Evolutionary conservation across 2,888 invertebrate species (phyloP), one percentile per base, ranked within the genome.

Genomic region (Phanerotoma sp.): DNA sequence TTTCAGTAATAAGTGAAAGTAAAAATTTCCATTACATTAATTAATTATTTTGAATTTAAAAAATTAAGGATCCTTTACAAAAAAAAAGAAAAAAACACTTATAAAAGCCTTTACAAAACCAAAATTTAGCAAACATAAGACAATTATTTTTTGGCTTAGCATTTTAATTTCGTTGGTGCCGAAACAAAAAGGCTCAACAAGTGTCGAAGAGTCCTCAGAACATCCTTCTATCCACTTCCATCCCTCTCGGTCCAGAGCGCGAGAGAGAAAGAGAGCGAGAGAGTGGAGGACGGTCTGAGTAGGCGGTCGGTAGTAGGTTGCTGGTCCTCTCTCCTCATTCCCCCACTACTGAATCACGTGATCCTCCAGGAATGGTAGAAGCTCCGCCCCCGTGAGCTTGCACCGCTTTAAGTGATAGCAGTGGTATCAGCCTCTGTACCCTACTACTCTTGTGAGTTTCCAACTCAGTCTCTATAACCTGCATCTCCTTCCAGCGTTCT

Each of bases 351-450:
- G 22, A 40, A 51, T 51, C 62, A 59, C 58, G 56, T 56, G 59
- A 51, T 40, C 45, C 30, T 28, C 18, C 30, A 52, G 37, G 54
- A 61, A 65, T 69, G 64, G 65, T 50, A 51, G 71, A 72, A 67
- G 65, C 74, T 66, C 72, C 70, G 78, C 74, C 67, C 82, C 82
- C 83, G 83, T 82, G 78, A 52, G 51, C 48, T 51, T 62, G 66
- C 69, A 69, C 75, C 71, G 70, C 53, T 25, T 25, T 25, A 62
- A 51, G 44, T 44, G 57, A 22, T 38, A 41, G 50, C 20, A 11
- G 25, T 18, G 42, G 38, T 55, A 57, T 55, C 52, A 54, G 53
- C 52, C 58, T 56, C 56, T 53, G 41, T 51, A 28, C 44, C 51
- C 40, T 50, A 35, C 41, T 35, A n/a, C 25, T 25, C 25, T 25